Evolutionary conservation across 2,888 invertebrate genomes (phyloP).

Genomic region (Clostera curtula): DNA sequence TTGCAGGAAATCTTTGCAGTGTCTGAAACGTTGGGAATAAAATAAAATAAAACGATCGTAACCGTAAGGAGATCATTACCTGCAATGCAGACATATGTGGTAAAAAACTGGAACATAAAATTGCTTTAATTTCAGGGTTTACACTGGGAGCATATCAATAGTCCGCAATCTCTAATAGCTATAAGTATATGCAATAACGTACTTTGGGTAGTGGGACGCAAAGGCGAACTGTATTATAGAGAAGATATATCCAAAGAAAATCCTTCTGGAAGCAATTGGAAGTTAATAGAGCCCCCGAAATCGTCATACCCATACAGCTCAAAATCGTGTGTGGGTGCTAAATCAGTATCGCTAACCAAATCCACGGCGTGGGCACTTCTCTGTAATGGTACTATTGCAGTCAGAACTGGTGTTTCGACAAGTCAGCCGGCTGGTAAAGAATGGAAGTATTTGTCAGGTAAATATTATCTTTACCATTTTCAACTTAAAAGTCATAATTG

Average conservation of each 20-base stretch:
- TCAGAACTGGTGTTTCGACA: slow-evolving; percentile 84
- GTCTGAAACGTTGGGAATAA: no score
- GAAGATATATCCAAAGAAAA: slow-evolving; percentile 81
- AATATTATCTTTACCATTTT: slow-evolving; percentile 1
- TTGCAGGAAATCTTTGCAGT: no score
- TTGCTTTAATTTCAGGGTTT: slow-evolving; percentile 71
- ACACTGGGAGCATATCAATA: slow-evolving; percentile 86
- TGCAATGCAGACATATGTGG: no score
- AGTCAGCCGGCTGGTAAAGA: slow-evolving; percentile 88
- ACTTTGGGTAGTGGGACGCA: slow-evolving; percentile 91
- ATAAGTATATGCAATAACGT: slow-evolving; percentile 81
- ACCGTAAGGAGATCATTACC: no score
- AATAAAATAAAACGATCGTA: no score
- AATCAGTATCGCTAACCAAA: slow-evolving; percentile 83
- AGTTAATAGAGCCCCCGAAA: slow-evolving; percentile 81
- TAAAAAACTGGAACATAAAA: neutral
- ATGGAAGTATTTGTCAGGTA: slow-evolving; percentile 81
- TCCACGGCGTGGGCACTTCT: slow-evolving; percentile 89
- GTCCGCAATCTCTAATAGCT: slow-evolving; percentile 85
- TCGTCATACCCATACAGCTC: slow-evolving; percentile 39
- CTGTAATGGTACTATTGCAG: slow-evolving; percentile 80
- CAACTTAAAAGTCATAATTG: neutral
- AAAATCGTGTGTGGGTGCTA: slow-evolving; percentile 68
- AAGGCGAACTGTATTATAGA: slow-evolving; percentile 89
- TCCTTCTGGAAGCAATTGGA: slow-evolving; percentile 83